Evolutionary conservation across 2,888 invertebrate genomes (phyloP).

Genomic region (Epistrophe grossulariae): DNA sequence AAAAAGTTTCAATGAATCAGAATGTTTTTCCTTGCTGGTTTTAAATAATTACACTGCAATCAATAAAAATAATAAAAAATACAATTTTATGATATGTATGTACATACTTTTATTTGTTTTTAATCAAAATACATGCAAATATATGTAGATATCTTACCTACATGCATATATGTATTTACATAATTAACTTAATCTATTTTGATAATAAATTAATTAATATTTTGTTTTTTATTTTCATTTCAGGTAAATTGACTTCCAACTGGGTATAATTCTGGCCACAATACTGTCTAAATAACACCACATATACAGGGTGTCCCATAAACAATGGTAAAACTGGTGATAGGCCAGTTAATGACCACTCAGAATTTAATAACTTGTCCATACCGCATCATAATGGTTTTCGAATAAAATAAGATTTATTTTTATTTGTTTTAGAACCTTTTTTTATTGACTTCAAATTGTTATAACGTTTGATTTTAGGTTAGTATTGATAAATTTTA

Average conservation of each 20-base stretch:
- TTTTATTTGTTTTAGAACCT: no score
- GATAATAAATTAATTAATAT: slow-evolving; percentile 26
- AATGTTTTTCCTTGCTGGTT: background rate
- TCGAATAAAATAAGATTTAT: no score
- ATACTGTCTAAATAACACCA: slow-evolving; percentile 41
- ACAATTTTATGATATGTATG: background rate
- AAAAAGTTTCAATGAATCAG: no score
- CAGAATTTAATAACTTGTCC: no score
- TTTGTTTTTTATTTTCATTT: slow-evolving; percentile 38
- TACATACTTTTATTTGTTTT: no score
- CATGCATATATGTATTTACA: background rate
- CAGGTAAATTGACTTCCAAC: slow-evolving; percentile 53
- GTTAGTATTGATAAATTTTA: no score
- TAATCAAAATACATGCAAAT: background rate
- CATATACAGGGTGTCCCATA: no score
- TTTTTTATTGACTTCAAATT: no score
- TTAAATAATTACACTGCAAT: background rate
- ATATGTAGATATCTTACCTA: background rate
- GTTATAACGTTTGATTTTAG: no score
- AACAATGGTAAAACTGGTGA: no score
- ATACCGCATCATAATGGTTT: no score
- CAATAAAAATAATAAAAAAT: slow-evolving; percentile 7
- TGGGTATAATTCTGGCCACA: slow-evolving; percentile 13
- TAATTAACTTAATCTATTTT: slow-evolving; percentile 27
- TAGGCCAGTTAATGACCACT: no score